These are phyloP conservation scores for Python bivittatus DNA, from an alignment of 2,113 vertebrate genomes.

Conservation along the genomic window DNA sequence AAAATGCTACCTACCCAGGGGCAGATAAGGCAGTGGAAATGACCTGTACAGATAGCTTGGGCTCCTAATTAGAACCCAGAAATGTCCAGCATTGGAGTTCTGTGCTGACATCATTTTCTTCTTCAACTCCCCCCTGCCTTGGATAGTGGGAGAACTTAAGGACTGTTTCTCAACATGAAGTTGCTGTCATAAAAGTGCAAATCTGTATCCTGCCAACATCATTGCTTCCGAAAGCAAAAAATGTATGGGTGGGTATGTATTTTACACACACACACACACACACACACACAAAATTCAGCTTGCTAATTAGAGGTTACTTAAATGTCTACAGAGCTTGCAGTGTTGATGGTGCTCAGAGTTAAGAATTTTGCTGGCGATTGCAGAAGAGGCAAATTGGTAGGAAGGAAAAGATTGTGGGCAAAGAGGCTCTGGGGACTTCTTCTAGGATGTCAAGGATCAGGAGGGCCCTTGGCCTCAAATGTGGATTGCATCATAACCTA, in stretches of 20 bases:
- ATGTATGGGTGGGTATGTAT: background rate
- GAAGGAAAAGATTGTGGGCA: background rate
- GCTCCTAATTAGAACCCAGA: background rate
- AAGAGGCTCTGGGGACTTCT: background rate
- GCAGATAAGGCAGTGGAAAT: background rate
- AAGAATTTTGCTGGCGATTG: background rate
- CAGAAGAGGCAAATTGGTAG: no score
- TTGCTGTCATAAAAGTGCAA: background rate
- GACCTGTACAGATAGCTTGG: background rate
- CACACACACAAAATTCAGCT: background rate
- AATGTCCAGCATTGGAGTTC: background rate
- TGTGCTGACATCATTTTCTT: background rate
- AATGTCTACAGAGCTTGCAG: background rate
- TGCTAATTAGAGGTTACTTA: background rate
- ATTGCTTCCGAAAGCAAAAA: background rate
- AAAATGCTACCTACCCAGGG: background rate
- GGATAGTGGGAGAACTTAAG: background rate
- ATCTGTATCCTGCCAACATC: background rate
- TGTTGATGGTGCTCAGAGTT: no score
- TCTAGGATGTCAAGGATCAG: background rate
- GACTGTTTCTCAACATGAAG: background rate
- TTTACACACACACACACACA: no score
- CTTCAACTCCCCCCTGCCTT: background rate
- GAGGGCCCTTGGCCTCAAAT: background rate
- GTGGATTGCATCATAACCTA: background rate